These are phyloP conservation scores for Polyommatus icarus DNA, from an alignment of 2,888 invertebrate species.

Conservation along the genomic window DNA sequence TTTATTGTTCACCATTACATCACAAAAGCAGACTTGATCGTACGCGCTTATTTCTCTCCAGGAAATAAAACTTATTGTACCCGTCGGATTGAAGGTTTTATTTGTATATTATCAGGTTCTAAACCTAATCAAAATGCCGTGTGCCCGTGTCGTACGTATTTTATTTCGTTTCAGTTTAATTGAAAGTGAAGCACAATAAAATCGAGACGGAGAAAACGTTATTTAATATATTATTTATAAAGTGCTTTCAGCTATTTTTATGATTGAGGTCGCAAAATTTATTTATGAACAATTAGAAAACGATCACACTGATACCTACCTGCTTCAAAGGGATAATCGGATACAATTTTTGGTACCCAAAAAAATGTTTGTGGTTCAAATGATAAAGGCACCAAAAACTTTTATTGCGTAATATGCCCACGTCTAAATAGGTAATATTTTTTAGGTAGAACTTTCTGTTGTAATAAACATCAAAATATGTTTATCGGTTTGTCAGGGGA, in stretches of 20 bases:
- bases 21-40: conserved; percentile 36
- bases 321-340: no score
- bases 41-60: conserved; percentile 34
- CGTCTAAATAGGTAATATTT: no score
- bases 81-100: not conserved
- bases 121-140: not conserved
- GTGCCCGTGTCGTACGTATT: not conserved
- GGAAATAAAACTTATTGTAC: conserved; percentile 14
- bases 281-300: no score
- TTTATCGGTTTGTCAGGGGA: no score
- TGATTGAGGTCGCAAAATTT: not conserved
- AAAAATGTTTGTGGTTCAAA: no score
- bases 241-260: not conserved
- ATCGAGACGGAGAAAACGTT: not conserved
- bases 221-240: not conserved
- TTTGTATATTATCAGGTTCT: conserved; percentile 22
- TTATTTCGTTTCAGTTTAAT: conserved; percentile 4
- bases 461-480: no score
- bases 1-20: conserved; percentile 42
- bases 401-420: no score
- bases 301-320: no score
- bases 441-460: no score
- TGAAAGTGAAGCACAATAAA: not conserved
- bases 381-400: no score
- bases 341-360: no score